These are phyloP conservation scores for Pimpla rufipes DNA, from an alignment of 2,888 invertebrate genomes.

Conservation along the genomic window DNA sequence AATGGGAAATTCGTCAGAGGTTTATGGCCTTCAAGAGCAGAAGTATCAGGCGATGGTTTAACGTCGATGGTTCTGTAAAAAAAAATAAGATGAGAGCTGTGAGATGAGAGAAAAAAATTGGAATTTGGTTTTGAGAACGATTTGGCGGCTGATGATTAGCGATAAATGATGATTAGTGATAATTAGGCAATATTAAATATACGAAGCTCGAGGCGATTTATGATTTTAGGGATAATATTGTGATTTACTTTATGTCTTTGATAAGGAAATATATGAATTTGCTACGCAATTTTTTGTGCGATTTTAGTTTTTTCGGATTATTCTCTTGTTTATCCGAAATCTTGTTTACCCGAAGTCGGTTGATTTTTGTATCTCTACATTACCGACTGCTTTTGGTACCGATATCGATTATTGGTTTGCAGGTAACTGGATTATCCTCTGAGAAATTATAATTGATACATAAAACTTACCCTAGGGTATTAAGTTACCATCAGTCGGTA, in stretches of 20 bases:
- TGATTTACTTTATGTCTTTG: background rate
- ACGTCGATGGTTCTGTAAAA: slow-evolving; percentile 69
- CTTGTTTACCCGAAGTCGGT: too few species aligned
- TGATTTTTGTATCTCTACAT: too few species aligned
- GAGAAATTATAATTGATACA: too few species aligned
- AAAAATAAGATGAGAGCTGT: background rate
- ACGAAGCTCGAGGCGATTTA: background rate
- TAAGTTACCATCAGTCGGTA: too few species aligned
- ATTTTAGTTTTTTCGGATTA: too few species aligned
- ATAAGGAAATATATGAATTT: slow-evolving; percentile 8
- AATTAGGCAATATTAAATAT: slow-evolving; percentile 3
- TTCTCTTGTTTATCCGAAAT: too few species aligned
- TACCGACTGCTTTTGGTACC: too few species aligned
- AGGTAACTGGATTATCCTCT: too few species aligned
- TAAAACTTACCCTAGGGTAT: too few species aligned
- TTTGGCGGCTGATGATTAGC: background rate
- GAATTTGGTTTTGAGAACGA: background rate
- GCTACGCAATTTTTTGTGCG: background rate
- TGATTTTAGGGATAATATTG: background rate
- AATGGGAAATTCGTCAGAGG: slow-evolving; percentile 75
- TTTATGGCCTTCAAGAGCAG: slow-evolving; percentile 79
- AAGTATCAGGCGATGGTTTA: slow-evolving; percentile 83
- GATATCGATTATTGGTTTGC: too few species aligned
- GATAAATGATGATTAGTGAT: background rate
- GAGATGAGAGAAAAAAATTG: background rate